Conservation (phyloP, 2,888 invertebrate genomes). For the Oithona nana region DNA sequence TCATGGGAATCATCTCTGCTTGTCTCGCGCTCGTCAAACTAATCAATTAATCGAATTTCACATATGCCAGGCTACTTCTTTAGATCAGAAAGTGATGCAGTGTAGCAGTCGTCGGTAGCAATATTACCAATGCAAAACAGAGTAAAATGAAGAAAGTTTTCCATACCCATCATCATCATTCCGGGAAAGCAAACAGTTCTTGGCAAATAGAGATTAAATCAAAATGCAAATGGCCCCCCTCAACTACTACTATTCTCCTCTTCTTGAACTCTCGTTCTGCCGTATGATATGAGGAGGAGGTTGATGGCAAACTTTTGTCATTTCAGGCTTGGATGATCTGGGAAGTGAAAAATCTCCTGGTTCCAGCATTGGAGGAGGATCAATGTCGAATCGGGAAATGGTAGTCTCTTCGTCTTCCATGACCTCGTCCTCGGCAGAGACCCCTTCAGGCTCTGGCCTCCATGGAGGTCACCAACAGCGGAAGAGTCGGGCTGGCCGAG, state of each 20-base stretch:
- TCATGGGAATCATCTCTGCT: not conserved
- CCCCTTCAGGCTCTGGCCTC: not conserved
- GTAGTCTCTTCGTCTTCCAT: not conserved
- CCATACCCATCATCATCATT: not conserved
- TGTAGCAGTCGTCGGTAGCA: too few species aligned
- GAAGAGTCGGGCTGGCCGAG: constrained; percentile 32
- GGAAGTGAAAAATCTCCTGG: constrained; percentile 1
- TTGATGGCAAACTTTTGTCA: too few species aligned
- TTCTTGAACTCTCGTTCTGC: too few species aligned
- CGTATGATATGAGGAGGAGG: not conserved
- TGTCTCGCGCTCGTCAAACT: not conserved
- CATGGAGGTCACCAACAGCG: not conserved
- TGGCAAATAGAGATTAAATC: not conserved
- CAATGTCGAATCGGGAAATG: not conserved
- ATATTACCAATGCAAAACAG: not conserved
- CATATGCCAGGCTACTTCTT: too few species aligned
- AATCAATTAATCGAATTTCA: not conserved
- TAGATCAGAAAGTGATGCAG: too few species aligned
- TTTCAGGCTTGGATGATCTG: constrained; percentile 5
- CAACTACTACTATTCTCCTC: too few species aligned
- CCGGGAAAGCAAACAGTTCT: not conserved
- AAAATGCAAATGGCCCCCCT: not conserved
- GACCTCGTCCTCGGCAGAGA: not conserved
- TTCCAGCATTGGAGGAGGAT: not conserved
- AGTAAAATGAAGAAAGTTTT: not conserved